Percentiles rank a stretch among this genome's conserved stretches.
These are phyloP conservation scores for Decapterus maruadsi DNA, from an alignment of 2,797 vertebrate genomes.

Conservation along the genomic window DNA sequence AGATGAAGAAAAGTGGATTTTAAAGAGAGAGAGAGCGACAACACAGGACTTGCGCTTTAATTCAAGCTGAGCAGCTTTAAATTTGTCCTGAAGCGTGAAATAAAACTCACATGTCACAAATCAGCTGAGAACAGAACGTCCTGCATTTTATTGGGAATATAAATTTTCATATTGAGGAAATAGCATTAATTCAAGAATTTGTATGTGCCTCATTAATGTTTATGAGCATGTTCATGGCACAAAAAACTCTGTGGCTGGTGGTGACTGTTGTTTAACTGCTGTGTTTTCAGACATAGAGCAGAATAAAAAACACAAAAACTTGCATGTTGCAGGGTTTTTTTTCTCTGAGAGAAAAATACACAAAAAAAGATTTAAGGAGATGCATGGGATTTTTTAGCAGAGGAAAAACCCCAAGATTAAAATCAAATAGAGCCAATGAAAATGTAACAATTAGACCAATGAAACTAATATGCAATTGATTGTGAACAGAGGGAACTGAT, in stretches of 20 bases:
- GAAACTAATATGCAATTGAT: too few relatives aligned
- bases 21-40: neutral
- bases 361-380: neutral
- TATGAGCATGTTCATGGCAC: slow-evolving; percentile 7
- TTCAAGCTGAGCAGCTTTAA: neutral
- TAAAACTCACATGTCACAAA: slow-evolving; percentile 8
- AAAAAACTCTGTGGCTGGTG: neutral
- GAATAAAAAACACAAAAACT: neutral
- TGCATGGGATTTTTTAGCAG: neutral
- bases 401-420: neutral
- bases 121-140: neutral
- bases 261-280: neutral
- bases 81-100: neutral
- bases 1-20: slow-evolving; percentile 5
- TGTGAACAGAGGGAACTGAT: too few relatives aligned
- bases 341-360: neutral
- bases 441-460: too few relatives aligned
- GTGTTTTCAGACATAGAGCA: neutral
- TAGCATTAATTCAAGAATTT: neutral
- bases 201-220: slow-evolving; percentile 6
- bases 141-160: slow-evolving; percentile 3
- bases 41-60: neutral
- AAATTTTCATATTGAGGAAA: neutral
- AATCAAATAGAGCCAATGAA: neutral
- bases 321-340: neutral